Percentiles rank a stretch among this genome's conserved stretches.
Conservation (phyloP, 2,888 invertebrate species). For the Macaria notata region DNA sequence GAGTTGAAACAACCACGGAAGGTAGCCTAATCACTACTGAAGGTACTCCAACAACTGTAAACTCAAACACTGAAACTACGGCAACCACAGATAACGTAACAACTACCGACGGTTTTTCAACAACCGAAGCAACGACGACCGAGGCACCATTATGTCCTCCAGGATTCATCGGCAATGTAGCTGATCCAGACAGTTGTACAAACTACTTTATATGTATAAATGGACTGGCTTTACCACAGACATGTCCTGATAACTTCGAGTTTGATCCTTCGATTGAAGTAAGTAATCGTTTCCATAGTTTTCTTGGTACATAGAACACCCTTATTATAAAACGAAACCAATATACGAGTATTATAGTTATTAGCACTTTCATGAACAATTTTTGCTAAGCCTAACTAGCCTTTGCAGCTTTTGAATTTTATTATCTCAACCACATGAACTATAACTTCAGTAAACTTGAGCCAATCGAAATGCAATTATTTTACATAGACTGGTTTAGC, state of each 20-base stretch:
- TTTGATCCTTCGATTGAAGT: conserved; percentile 35
- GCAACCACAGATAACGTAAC: conserved; percentile 3
- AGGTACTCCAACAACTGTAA: too few relatives aligned
- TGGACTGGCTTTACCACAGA: conserved; percentile 26
- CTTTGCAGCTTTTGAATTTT: too few relatives aligned
- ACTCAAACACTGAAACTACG: background rate
- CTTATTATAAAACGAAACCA: too few relatives aligned
- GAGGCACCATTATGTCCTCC: conserved; percentile 20
- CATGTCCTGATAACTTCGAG: conserved; percentile 39
- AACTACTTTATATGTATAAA: conserved; percentile 36
- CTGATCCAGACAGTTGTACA: conserved; percentile 27
- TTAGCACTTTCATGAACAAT: too few relatives aligned
- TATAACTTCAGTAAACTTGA: too few relatives aligned
- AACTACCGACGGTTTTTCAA: background rate
- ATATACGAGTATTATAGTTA: too few relatives aligned
- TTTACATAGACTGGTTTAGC: too few relatives aligned
- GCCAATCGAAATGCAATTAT: too few relatives aligned
- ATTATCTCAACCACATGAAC: too few relatives aligned
- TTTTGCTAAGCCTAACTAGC: too few relatives aligned
- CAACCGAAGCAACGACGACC: conserved; percentile 5
- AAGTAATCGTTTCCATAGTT: conserved; percentile 13
- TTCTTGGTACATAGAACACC: too few relatives aligned
- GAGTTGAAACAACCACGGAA: background rate
- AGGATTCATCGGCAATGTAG: conserved; percentile 24
- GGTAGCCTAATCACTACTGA: background rate